Percentiles rank a stretch among this genome's conserved stretches.
These are phyloP conservation scores for Rhingia rostrata DNA, from an alignment of 2,888 invertebrate species.

Conservation along the genomic window DNA sequence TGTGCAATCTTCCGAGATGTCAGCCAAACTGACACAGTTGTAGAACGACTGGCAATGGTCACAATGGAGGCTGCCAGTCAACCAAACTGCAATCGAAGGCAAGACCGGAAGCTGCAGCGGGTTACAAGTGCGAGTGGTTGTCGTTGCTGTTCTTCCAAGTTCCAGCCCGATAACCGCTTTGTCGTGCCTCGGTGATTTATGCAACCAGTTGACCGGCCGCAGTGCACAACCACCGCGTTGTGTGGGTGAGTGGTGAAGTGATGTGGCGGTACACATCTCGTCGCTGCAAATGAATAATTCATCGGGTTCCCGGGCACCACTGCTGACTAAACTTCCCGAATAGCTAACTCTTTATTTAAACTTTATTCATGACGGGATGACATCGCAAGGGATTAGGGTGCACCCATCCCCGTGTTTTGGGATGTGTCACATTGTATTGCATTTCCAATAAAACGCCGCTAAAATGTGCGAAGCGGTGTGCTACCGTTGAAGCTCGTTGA, in stretches of 20 bases:
- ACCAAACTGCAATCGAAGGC: background rate
- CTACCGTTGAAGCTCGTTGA: conserved; percentile 45
- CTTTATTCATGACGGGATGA: conserved; percentile 58
- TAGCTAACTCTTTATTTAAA: conserved; percentile 62
- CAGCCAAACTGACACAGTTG: conserved; percentile 8
- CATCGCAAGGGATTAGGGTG: conserved; percentile 29
- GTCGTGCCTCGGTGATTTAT: conserved; percentile 39
- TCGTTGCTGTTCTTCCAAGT: conserved; percentile 12
- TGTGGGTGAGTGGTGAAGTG: background rate
- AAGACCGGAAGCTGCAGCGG: conserved; percentile 27
- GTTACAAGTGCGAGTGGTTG: conserved; percentile 6
- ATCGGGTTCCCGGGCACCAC: conserved; percentile 34
- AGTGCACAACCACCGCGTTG: conserved; percentile 1
- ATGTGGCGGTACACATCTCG: background rate
- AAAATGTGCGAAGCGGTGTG: conserved; percentile 31
- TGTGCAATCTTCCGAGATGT: conserved; percentile 34
- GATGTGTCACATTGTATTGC: conserved; percentile 57
- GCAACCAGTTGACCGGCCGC: conserved; percentile 9
- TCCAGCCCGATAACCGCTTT: conserved; percentile 39
- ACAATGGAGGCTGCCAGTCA: conserved; percentile 17
- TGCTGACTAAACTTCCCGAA: conserved; percentile 62
- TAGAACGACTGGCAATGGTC: conserved; percentile 12
- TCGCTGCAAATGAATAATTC: conserved; percentile 56
- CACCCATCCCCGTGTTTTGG: background rate
- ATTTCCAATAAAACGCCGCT: conserved; percentile 52